Evolutionary conservation across 2,113 vertebrate genomes (phyloP), one percentile per base, ranked within the genome.

Genomic region (Orthonyx spaldingii): DNA sequence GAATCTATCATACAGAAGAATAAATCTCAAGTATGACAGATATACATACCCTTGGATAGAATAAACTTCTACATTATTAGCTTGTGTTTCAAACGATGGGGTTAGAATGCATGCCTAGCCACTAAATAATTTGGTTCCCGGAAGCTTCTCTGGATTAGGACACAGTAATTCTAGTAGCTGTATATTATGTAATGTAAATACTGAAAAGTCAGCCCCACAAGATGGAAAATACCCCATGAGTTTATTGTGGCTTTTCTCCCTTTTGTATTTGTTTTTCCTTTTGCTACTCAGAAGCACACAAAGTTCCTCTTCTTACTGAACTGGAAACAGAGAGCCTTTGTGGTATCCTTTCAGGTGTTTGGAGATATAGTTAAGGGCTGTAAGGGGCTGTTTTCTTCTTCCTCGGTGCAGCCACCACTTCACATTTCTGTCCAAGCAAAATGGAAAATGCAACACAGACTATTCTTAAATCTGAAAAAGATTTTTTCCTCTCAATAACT

Each of bases 151-250:
- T 93, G 87, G 76, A 93, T 77, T 84, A 82, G 32, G 52, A 95
- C 56, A 39, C 24, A 41, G 97, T 96, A 92, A 94, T 95, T 96
- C 71, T 84, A 87, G 84, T 79, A 96, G 96, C 93, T 82, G 78
- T 55, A 75, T 94, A 95, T 94, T 95, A 72, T 75, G 55, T 81
- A 93, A 95, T 77, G 46, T 76, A 83, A 92, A 87, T 92, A 88
- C 63, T 82, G 65, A 91, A 84, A 90, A 91, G 27, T 28, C 76
- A 87, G 59, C 32, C 70, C 50, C 1, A 19, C 78, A 90, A 55
- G 16, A 84, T 85, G 93, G 93, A 95, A 96, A 97, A 91, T 53
- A 74, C 64, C 44, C 63, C 44, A 39, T 26, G 82, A 91, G 21
- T 84, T 75, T 63, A 81, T 79, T 83, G 83, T 47, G 94, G 90